Percentiles rank a stretch among this genome's conserved stretches.
phyloP scores from a whole-genome alignment of 2,888 invertebrate genomes.

The Papilio gigon region DNA sequence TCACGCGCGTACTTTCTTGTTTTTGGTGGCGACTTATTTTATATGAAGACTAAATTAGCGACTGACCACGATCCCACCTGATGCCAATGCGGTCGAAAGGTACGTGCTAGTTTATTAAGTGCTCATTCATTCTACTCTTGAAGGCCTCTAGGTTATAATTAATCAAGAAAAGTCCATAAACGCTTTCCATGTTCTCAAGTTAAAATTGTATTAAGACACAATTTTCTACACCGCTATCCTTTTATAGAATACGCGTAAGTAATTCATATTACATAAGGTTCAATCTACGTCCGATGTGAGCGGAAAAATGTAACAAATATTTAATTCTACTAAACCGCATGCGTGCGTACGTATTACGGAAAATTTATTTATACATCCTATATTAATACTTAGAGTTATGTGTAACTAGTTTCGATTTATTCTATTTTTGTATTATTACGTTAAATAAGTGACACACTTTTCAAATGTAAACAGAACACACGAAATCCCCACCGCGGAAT shows the following conservation, averaged over 20 bases:
- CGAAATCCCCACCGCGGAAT: neutral
- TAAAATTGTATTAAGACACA: neutral
- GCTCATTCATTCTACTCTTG: too few species aligned
- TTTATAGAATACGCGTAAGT: constrained; percentile 39
- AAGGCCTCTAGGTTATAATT: too few species aligned
- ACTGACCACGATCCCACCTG: too few species aligned
- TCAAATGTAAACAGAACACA: neutral
- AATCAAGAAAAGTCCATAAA: neutral
- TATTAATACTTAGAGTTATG: constrained; percentile 5
- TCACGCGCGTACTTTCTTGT: too few species aligned
- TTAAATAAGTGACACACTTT: constrained; percentile 6
- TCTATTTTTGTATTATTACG: constrained; percentile 24
- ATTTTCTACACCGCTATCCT: neutral
- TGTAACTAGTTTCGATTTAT: constrained; percentile 4
- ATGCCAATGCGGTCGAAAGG: too few species aligned
- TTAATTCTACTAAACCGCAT: constrained; percentile 28
- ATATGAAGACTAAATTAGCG: too few species aligned
- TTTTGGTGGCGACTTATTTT: too few species aligned
- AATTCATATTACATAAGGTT: constrained; percentile 20
- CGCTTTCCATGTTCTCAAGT: neutral
- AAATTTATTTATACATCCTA: constrained; percentile 25
- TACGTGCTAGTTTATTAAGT: too few species aligned
- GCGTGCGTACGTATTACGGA: constrained; percentile 32
- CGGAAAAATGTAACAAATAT: constrained; percentile 37
- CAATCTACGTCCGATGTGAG: neutral